Conservation (phyloP, 2,113 vertebrate species). For the Vidua macroura region DNA sequence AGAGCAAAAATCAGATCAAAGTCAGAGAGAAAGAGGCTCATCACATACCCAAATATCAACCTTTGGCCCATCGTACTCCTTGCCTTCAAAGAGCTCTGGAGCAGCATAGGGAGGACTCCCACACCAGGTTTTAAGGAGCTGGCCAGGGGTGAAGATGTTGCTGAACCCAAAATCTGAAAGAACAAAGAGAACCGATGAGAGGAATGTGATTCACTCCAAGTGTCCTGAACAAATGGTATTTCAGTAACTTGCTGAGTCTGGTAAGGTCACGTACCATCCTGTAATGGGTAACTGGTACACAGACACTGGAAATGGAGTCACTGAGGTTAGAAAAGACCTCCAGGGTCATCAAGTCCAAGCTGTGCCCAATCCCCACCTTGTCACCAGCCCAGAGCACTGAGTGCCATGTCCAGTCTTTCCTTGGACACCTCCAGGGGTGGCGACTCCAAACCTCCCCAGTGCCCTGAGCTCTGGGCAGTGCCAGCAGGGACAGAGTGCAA, state of each 20-base stretch:
- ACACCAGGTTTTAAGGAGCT: constrained; percentile 98
- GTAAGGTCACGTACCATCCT: fast-evolving
- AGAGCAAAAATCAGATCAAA: neutral
- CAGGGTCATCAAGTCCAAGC: neutral
- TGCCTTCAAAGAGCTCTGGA: constrained; percentile 96
- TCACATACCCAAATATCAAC: constrained; percentile 95
- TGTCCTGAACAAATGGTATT: neutral
- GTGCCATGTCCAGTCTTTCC: fast-evolving
- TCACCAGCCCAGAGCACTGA: neutral
- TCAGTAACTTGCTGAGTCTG: neutral
- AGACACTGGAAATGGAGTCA: neutral
- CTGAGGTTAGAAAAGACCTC: neutral
- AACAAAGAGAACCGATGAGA: neutral
- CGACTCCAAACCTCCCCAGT: neutral
- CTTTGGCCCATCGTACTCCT: constrained; percentile 97
- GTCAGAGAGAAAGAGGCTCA: neutral
- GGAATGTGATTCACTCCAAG: neutral
- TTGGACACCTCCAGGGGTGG: neutral
- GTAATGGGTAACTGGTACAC: neutral
- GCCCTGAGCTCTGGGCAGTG: neutral
- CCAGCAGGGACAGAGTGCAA: neutral
- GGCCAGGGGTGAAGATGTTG: constrained; percentile 94
- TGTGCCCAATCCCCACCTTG: neutral
- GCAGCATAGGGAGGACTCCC: constrained; percentile 96
- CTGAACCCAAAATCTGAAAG: constrained; percentile 94